Conservation (phyloP, 23 tunicate genomes). For the Ascidia mentula region DNA sequence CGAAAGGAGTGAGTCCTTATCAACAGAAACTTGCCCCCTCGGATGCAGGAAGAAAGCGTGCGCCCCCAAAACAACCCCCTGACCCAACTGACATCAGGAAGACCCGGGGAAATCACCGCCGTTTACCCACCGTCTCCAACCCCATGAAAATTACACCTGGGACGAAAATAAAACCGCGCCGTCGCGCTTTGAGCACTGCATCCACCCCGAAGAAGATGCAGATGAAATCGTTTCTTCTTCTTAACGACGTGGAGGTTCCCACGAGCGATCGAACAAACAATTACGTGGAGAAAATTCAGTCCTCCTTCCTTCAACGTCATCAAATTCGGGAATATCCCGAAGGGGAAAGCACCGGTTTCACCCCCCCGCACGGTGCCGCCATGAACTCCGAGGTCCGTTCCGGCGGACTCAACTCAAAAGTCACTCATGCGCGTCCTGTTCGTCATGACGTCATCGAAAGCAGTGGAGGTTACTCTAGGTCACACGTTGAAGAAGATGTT, state of each 20-base stretch:
- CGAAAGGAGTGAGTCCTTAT: background rate
- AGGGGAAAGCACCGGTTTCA: constrained; percentile 8
- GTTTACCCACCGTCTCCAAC: background rate
- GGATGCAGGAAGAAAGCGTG: background rate
- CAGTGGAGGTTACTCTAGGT: background rate
- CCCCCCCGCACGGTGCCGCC: background rate
- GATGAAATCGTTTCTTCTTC: constrained; percentile 20
- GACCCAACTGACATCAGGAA: background rate
- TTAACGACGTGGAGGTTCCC: background rate
- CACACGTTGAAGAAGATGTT: background rate
- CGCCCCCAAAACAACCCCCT: background rate
- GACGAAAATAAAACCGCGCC: background rate
- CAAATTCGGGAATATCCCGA: constrained; percentile 5
- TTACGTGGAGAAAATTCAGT: constrained; percentile 21
- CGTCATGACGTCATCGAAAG: background rate
- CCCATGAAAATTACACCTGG: background rate
- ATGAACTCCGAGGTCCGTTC: background rate
- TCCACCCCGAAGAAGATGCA: background rate
- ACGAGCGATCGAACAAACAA: background rate
- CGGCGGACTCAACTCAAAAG: background rate
- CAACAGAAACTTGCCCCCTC: background rate
- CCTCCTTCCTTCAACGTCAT: constrained; percentile 26
- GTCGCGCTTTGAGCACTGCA: background rate
- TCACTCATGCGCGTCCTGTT: background rate
- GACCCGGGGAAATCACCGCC: background rate